phyloP scores from a whole-genome alignment of 2,797 vertebrate genomes.

The Sitta carolinensis region DNA sequence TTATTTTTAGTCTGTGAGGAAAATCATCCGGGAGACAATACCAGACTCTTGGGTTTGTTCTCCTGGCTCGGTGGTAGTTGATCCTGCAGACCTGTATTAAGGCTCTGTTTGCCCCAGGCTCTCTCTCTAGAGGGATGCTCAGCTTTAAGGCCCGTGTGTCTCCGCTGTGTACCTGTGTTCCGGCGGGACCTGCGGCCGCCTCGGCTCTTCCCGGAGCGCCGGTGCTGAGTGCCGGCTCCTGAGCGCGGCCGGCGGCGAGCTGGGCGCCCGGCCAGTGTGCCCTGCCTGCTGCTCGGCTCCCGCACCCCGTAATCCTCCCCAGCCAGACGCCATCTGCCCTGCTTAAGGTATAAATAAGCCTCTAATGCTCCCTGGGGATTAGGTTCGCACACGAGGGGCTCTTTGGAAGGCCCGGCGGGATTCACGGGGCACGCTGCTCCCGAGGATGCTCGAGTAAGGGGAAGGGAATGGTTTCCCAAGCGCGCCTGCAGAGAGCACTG shows the following conservation, averaged over 20 bases:
- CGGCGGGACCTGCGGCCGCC: background rate
- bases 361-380: conserved; percentile 4
- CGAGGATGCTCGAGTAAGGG: background rate
- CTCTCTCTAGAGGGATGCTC: background rate
- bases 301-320: too few relatives aligned
- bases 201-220: accelerated
- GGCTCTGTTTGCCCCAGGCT: background rate
- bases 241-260: too few relatives aligned
- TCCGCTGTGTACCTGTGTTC: background rate
- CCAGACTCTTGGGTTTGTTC: background rate
- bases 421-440: background rate
- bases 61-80: background rate
- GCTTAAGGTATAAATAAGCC: conserved; percentile 9
- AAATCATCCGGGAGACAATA: background rate
- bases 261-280: too few relatives aligned
- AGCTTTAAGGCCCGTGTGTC: background rate
- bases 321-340: background rate
- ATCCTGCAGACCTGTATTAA: background rate
- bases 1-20: background rate
- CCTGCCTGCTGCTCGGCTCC: too few relatives aligned
- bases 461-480: background rate
- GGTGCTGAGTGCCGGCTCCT: too few relatives aligned
- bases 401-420: background rate
- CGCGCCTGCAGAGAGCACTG: accelerated
- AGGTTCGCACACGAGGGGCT: background rate